phyloP scores from a whole-genome alignment of 2,797 vertebrate species.

The Glossophaga mutica region DNA sequence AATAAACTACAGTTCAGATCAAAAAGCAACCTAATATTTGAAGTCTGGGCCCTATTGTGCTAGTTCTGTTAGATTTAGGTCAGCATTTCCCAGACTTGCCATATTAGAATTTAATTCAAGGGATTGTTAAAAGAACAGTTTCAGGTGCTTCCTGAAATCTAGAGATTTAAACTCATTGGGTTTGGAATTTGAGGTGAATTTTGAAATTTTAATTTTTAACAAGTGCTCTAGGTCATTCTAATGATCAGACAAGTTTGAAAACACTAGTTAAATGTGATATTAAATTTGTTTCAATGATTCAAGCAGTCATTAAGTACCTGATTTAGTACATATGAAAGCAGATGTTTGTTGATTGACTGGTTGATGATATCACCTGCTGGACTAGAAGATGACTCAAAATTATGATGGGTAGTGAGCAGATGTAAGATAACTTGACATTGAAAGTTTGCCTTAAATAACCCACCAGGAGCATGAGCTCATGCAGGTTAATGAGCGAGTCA shows the following conservation, averaged over 20 bases:
- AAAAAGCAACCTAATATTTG: background rate
- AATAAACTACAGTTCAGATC: background rate
- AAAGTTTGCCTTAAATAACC: background rate
- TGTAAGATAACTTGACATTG: constrained; percentile 9
- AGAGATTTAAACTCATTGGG: background rate
- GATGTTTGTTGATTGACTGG: background rate
- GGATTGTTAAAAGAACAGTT: background rate
- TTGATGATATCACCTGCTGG: background rate
- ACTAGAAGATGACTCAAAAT: constrained; percentile 13
- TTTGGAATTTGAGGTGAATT: background rate
- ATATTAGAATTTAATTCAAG: background rate
- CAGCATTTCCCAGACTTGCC: background rate
- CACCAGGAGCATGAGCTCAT: background rate
- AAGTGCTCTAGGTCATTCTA: background rate
- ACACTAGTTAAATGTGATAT: background rate
- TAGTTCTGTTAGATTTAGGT: background rate
- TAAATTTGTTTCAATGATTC: background rate
- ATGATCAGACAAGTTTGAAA: constrained; percentile 24
- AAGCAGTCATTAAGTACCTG: background rate
- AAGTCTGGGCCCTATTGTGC: background rate
- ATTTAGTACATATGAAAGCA: background rate
- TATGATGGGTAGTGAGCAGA: background rate
- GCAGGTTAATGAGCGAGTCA: background rate
- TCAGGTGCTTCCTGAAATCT: background rate
- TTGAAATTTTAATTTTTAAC: constrained; percentile 3